phyloP scores from a whole-genome alignment of 2,888 invertebrate genomes.

The Troides oblongomaculatus region DNA sequence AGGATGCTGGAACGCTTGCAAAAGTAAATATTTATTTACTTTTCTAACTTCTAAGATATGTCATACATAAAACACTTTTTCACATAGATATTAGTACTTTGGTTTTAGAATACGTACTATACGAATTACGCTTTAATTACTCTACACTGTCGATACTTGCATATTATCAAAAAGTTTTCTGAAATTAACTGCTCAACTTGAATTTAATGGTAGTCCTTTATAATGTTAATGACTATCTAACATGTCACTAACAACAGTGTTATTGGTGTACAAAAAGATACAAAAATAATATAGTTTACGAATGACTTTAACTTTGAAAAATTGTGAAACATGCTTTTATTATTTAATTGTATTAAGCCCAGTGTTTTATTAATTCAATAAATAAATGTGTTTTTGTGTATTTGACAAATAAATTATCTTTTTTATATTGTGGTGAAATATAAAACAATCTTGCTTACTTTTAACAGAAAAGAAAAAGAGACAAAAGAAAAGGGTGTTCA shows the following conservation, averaged over 20 bases:
- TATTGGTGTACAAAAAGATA: no score
- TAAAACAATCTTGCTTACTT: neutral
- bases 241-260: no score
- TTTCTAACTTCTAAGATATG: neutral
- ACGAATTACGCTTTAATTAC: no score
- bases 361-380: neutral
- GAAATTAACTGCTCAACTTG: no score
- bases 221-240: no score
- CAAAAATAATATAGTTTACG: no score
- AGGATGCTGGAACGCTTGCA: slow-evolving; percentile 84
- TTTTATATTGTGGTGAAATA: neutral
- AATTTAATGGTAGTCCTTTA: no score
- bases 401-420: neutral
- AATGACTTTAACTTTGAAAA: no score
- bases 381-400: neutral
- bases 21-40: slow-evolving; percentile 47
- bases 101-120: no score
- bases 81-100: no score
- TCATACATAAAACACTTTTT: neutral
- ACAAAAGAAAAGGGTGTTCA: slow-evolving; percentile 86
- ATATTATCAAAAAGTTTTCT: no score
- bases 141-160: no score
- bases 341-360: neutral
- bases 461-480: slow-evolving; percentile 70
- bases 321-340: neutral